Conservation (phyloP, 2,113 vertebrate genomes). For the Synchiropus splendidus region DNA sequence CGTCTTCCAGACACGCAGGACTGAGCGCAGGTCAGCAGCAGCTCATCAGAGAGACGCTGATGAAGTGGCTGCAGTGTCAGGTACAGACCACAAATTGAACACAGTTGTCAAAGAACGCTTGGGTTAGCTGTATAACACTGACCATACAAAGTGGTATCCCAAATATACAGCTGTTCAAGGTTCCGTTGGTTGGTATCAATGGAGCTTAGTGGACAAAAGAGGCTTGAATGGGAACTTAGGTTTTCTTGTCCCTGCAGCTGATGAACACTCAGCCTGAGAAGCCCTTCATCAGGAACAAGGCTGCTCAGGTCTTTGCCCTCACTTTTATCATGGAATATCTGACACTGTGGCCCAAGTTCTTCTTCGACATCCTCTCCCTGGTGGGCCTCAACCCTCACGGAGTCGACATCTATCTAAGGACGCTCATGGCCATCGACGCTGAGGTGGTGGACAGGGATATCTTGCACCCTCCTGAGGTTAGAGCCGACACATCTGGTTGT, state of each 20-base stretch:
- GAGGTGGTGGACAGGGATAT: constrained; percentile 94
- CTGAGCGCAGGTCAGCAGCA: constrained; percentile 84
- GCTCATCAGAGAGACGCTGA: constrained; percentile 87
- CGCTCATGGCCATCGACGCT: constrained; percentile 93
- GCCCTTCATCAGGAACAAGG: constrained; percentile 96
- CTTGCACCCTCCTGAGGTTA: constrained; percentile 83
- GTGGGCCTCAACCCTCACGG: constrained; percentile 87
- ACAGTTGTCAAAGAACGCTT: too few relatives aligned
- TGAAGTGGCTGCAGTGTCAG: constrained; percentile 96
- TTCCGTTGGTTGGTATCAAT: too few relatives aligned
- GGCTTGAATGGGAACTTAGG: too few relatives aligned
- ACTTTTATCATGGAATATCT: constrained; percentile 92
- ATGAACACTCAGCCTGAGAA: constrained; percentile 84
- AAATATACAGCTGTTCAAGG: too few relatives aligned
- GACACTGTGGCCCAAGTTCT: constrained; percentile 95
- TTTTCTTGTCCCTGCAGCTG: constrained; percentile 61
- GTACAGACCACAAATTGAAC: constrained; percentile 54
- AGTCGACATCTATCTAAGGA: constrained; percentile 90
- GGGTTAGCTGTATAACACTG: too few relatives aligned
- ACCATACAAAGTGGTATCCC: too few relatives aligned
- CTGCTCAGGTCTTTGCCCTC: constrained; percentile 93
- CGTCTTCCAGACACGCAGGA: constrained; percentile 76
- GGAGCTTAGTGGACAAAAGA: too few relatives aligned
- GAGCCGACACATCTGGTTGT: too few relatives aligned
- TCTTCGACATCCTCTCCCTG: constrained; percentile 89